These are phyloP conservation scores for Psittacara wagleri DNA, from an alignment of 2,113 vertebrate genomes.

Conservation along the genomic window DNA sequence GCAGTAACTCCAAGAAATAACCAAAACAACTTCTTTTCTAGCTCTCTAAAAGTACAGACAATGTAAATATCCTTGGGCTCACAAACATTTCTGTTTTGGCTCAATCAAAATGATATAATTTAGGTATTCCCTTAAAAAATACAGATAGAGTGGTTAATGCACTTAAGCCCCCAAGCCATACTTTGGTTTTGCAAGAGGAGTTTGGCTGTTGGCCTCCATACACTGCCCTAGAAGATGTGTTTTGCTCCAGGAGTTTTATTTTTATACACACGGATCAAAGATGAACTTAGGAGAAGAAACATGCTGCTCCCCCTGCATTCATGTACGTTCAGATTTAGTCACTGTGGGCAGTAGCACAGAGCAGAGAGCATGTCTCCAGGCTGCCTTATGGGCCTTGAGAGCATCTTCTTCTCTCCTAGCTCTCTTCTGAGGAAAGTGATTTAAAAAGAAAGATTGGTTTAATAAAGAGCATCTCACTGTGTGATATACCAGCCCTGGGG, in stretches of 20 bases:
- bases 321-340: background rate
- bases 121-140: background rate
- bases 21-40: background rate
- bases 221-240: background rate
- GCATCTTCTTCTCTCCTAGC: background rate
- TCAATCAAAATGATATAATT: background rate
- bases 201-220: background rate
- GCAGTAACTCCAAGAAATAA: background rate
- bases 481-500: background rate
- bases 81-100: background rate
- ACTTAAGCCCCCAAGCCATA: background rate
- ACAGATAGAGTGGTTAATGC: background rate
- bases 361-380: background rate
- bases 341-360: background rate
- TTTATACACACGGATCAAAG: background rate
- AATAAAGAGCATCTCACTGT: slow-evolving; percentile 35
- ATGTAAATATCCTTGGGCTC: background rate
- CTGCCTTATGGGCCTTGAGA: background rate
- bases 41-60: background rate
- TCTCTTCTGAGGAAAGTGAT: background rate
- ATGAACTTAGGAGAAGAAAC: background rate
- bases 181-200: background rate
- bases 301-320: background rate
- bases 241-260: background rate
- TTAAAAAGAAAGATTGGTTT: slow-evolving; percentile 55